A percentile compares a stretch with the other conserved stretches of the same genome.
Evolutionary conservation across 2,888 invertebrate genomes (phyloP).

Genomic region (Argynnis bischoffii): DNA sequence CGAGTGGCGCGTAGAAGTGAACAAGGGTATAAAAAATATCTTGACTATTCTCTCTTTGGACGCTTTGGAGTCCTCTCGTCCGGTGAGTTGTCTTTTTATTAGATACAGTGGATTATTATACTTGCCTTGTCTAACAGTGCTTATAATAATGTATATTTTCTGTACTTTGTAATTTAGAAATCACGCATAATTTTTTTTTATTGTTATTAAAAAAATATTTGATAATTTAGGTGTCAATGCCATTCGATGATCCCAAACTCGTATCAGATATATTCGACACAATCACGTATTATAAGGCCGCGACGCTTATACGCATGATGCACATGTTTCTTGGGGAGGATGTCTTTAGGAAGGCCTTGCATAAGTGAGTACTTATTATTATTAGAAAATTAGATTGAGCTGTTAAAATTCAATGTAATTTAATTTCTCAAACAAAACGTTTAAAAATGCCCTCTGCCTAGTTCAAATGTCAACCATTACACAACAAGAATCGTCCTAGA

Average conservation of each 20-base stretch:
- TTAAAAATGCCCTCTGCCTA: too few species aligned
- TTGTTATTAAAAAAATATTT: not conserved
- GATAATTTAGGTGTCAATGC: slow-evolving; percentile 81
- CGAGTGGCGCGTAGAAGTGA: slow-evolving; percentile 83
- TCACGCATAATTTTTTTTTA: not conserved
- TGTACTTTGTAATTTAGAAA: too few species aligned
- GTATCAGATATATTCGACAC: slow-evolving; percentile 92
- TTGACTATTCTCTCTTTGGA: slow-evolving; percentile 86
- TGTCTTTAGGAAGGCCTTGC: slow-evolving; percentile 86
- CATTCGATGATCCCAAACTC: slow-evolving; percentile 88
- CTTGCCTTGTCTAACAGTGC: too few species aligned
- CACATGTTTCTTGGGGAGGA: slow-evolving; percentile 90
- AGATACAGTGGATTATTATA: too few species aligned
- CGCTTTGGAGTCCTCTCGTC: slow-evolving; percentile 89
- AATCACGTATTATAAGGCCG: slow-evolving; percentile 93
- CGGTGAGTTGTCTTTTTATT: slow-evolving; percentile 72
- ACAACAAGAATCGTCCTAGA: too few species aligned
- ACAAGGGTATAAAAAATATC: too few species aligned
- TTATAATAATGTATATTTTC: too few species aligned
- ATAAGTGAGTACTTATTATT: slow-evolving; percentile 63
- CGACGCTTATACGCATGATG: slow-evolving; percentile 95
- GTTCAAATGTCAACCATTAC: too few species aligned
- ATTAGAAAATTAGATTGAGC: too few species aligned
- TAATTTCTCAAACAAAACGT: too few species aligned
- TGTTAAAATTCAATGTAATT: too few species aligned